Base-by-base conservation (phyloP, 2,797 vertebrate species). In the Vespertilio murinus region DNA sequence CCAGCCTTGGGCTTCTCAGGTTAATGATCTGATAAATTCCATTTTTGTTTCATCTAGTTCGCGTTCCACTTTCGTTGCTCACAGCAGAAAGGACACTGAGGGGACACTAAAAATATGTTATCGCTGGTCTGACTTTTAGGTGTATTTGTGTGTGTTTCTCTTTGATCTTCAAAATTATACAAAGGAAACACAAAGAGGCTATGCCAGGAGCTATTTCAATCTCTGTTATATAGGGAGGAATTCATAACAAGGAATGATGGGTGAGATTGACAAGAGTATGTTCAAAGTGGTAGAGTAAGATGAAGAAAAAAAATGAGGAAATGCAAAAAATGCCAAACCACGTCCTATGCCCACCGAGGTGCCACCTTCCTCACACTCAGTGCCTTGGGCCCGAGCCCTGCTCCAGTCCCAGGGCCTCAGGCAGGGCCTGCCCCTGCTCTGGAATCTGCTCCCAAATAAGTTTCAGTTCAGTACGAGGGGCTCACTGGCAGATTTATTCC, bases 41-140 rank as follows among this genome's bases (percentile, higher is more conserved):
- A 35, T n/a, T 77, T 92, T 87, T 90, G 81, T 71, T 93, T 85
- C 88, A 91, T 88, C 73, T 80, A 52, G 73, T 77, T 84, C 59
- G 17, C 65, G 30, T 65, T 54, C 79, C 30, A 22, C 65, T 81
- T 71, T 47, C 67, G 35, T 94, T 33, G 28, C 49, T 87, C 81
- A 49, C 73, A 81, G 54, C 49, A 77, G 78, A 75, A 90, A 83
- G 65, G 73, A 81, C 61, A 71, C 47, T 67, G n/a, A 70, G 84
- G 42, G 40, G 45, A 88, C 59, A 77, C 42, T 80, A 81, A 82
- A 89, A 70, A 89, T 88, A 78, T 10, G 74, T 4, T 85, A 38
- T 83, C 12, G 3, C 73, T 54, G 25, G 30, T 71, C 69, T 90
- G 80, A 88, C 65, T 93, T 93, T 81, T 65, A 78, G 52, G 8